Conservation (phyloP, 2,797 vertebrate genomes). For the Holocentrus rufus region DNA sequence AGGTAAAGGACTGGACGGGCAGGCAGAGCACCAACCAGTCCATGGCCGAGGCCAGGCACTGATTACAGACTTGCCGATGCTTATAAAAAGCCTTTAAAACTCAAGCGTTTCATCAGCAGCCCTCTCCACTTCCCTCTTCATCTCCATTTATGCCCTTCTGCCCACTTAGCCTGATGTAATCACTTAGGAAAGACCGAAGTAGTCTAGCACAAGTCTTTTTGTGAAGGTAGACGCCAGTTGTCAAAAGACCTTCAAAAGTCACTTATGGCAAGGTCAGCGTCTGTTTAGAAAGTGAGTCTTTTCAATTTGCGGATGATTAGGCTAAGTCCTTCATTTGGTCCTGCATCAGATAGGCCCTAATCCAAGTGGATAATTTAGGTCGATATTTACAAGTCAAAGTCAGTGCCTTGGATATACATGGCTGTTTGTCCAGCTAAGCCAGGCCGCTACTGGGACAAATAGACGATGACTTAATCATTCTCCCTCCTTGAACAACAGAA, state of each 20-base stretch:
- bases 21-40: not conserved
- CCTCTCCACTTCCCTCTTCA: not conserved
- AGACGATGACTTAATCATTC: conserved; percentile 17
- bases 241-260: conserved; percentile 1
- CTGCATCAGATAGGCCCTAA: conserved; percentile 17
- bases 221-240: not conserved
- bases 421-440: conserved; percentile 23
- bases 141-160: not conserved
- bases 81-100: conserved; percentile 3
- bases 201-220: not conserved
- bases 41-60: not conserved
- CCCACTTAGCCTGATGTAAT: conserved; percentile 23
- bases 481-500: not conserved
- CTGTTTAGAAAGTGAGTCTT: not conserved
- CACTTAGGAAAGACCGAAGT: conserved; percentile 3
- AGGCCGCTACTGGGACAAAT: conserved; percentile 8
- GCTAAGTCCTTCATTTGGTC: not conserved
- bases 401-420: not conserved
- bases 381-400: conserved; percentile 15
- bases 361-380: not conserved
- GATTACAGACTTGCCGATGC: conserved; percentile 7
- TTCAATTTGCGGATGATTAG: not conserved
- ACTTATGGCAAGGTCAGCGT: not conserved
- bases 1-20: not conserved
- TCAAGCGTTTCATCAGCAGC: conserved; percentile 8